Evolutionary conservation across 2,888 invertebrate genomes (phyloP).

Genomic region (Metopia argyrocephala): DNA sequence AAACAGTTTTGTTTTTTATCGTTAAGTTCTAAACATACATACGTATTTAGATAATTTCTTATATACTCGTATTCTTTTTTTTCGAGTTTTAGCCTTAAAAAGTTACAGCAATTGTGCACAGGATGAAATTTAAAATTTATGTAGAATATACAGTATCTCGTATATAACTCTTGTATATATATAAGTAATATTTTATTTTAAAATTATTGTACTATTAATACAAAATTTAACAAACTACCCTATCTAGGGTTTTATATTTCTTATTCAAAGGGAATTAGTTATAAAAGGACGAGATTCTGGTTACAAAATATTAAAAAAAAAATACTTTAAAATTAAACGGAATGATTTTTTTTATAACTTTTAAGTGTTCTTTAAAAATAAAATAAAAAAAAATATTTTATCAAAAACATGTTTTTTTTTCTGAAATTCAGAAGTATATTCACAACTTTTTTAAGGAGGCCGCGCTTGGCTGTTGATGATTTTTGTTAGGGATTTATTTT

Average conservation of each 20-base stretch:
- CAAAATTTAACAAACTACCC: conserved; percentile 33
- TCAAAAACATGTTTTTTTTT: neutral
- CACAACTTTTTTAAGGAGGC: conserved; percentile 1
- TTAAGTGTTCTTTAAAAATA: neutral
- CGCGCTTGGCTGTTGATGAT: conserved; percentile 38
- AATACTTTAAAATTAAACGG: conserved; percentile 46
- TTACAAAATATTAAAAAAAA: conserved; percentile 39
- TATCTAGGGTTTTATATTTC: conserved; percentile 35
- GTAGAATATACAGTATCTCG: no score
- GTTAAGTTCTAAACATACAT: neutral
- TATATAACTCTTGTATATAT: conserved; percentile 38
- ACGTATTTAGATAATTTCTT: no score
- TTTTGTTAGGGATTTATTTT: conserved; percentile 34
- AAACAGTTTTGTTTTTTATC: neutral
- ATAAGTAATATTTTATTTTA: neutral
- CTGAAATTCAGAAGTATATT: neutral
- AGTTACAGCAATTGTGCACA: conserved; percentile 59
- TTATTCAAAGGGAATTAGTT: neutral
- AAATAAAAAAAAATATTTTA: conserved; percentile 1
- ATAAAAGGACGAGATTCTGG: conserved; percentile 38
- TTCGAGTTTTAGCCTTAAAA: conserved; percentile 37
- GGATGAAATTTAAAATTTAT: conserved; percentile 30
- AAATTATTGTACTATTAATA: conserved; percentile 46
- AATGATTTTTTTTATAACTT: conserved; percentile 33
- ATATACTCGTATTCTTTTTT: no score